phyloP scores from a whole-genome alignment of 2,888 invertebrate species.

The Saturnia pavonia region DNA sequence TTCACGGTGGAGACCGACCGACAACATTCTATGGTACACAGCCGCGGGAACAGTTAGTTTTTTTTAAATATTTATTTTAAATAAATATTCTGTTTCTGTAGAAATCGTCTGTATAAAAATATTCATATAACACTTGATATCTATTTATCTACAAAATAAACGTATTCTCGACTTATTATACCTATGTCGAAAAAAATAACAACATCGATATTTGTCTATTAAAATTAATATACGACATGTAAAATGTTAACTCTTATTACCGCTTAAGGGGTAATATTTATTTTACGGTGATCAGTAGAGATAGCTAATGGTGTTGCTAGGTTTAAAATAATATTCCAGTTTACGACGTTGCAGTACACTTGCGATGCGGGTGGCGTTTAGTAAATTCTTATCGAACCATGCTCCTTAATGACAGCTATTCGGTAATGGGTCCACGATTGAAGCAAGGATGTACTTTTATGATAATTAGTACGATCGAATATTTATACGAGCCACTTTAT shows the following conservation, averaged over 20 bases:
- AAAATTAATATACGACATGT: constrained; percentile 21
- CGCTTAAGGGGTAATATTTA: constrained; percentile 56
- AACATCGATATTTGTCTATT: constrained; percentile 18
- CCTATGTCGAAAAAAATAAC: neutral
- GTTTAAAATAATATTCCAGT: constrained; percentile 56
- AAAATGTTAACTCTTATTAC: constrained; percentile 48
- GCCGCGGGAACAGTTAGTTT: too few relatives aligned
- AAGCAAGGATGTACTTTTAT: constrained; percentile 70
- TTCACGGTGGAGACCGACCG: too few relatives aligned
- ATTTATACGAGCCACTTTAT: constrained; percentile 69
- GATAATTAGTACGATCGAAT: constrained; percentile 76
- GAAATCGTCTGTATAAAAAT: neutral
- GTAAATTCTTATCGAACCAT: constrained; percentile 56
- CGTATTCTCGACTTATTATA: neutral
- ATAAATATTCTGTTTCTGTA: neutral
- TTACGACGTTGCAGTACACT: constrained; percentile 50
- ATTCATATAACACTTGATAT: neutral
- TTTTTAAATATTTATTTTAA: too few relatives aligned
- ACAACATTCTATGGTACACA: too few relatives aligned
- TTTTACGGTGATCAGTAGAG: constrained; percentile 57
- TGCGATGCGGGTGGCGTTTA: constrained; percentile 65
- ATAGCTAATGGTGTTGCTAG: constrained; percentile 53
- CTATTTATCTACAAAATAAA: neutral
- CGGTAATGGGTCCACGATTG: constrained; percentile 67
- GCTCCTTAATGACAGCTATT: constrained; percentile 73